phyloP scores from a whole-genome alignment of 1,140 invertebrate genomes.

The Drosophila sulfurigaster region DNA sequence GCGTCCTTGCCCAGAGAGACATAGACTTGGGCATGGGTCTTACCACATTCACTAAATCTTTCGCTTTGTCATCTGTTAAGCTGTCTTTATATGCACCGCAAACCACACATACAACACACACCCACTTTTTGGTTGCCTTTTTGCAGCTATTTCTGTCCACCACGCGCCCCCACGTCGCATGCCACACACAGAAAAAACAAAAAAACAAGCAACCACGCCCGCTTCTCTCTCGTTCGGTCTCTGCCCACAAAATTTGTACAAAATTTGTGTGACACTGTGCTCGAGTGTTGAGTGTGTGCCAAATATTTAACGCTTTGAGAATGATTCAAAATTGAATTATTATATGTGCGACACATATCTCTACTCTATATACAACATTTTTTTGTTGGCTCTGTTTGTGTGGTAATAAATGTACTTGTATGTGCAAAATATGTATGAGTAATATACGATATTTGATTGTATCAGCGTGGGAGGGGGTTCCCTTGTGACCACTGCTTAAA shows the following conservation, averaged over 20 bases:
- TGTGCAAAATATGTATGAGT: slow-evolving; percentile 9
- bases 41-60: slow-evolving; percentile 16
- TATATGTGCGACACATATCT: slow-evolving; percentile 20
- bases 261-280: slow-evolving; percentile 24
- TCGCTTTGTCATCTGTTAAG: slow-evolving; percentile 17
- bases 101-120: slow-evolving; percentile 18
- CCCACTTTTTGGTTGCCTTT: slow-evolving; percentile 15
- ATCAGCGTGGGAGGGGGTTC: slow-evolving; percentile 3
- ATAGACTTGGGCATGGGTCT: not conserved
- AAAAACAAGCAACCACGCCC: slow-evolving; percentile 18
- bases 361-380: not conserved
- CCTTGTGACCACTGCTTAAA: slow-evolving; percentile 1
- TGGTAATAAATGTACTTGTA: slow-evolving; percentile 6
- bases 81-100: slow-evolving; percentile 15
- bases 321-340: slow-evolving; percentile 46
- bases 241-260: slow-evolving; percentile 27
- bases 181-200: slow-evolving; percentile 5
- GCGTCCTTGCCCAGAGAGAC: not conserved
- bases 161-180: slow-evolving; percentile 45
- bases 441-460: not conserved
- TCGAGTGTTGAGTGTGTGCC: slow-evolving; percentile 65
- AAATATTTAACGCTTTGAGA: slow-evolving; percentile 64
- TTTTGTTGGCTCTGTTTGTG: not conserved
- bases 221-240: not conserved
- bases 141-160: slow-evolving; percentile 35